Evolutionary conservation across 2,797 vertebrate genomes (phyloP), one percentile per base, ranked within the genome.

Genomic region (Megalops cyprinoides): DNA sequence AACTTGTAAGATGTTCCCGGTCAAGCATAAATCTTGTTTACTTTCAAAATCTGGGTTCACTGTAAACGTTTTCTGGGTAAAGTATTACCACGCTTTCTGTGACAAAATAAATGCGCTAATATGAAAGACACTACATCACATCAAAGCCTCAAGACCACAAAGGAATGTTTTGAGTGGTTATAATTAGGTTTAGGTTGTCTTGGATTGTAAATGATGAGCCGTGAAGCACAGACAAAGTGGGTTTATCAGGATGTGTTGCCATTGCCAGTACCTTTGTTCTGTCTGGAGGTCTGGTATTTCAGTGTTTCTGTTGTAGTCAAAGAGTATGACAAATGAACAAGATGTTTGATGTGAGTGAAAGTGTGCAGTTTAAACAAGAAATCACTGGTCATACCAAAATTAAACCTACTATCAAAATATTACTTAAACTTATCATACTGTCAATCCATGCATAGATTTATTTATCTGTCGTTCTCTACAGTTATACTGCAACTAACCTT

Each of bases 31-130:
- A 83, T 84, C 31, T 79, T 67, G 51, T 76, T 76, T 76, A 67
- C 25, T 42, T 67, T 53, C 49, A 76, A 76, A 74, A 81, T 78
- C 69, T 78, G 37, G 74, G 56, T 62, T 65, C 78, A 71, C 28
- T 56, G 77, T 81, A 84, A 81, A 81, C 67, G 74, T 77, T 48
- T 73, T 65, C 53, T 18, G 69, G 75, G 51, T 75, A 20, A 81
- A 65, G 76, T 76, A 62, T 34, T 65, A 14, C 58, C 37, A 15
- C 39, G 42, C n/a, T 39, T 62, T 25, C n/a, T n/a, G 28, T 34
- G 73, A 74, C 55, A 55, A 60, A 31, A 28, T 39, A 74, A 74
- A 42, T n/a, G 18, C 37, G 51, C 18, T 15, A 44, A 46, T 55
- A 75, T 53, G 34, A 46, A 58, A 42, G 71, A 56, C 53, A 48